phyloP scores from a whole-genome alignment of 2,797 vertebrate species.

The Kryptopterus vitreolus region DNA sequence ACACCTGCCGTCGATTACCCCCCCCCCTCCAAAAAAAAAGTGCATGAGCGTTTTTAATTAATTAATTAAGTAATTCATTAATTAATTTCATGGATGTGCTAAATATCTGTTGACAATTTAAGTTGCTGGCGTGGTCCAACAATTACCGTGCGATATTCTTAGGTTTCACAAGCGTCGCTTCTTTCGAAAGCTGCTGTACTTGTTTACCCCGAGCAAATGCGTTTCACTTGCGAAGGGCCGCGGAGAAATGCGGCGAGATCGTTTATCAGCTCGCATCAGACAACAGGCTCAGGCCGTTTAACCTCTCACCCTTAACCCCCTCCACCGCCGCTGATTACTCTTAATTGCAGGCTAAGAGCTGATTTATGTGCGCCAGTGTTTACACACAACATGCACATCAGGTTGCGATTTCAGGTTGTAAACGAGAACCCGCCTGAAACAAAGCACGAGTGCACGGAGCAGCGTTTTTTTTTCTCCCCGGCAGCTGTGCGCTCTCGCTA shows the following conservation, averaged over 20 bases:
- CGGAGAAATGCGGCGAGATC: conserved; percentile 9
- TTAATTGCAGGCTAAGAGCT: conserved; percentile 37
- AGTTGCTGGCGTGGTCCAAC: background rate
- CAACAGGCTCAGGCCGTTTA: conserved; percentile 41
- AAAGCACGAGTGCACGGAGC: conserved; percentile 8
- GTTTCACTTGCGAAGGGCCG: background rate
- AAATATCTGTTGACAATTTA: background rate
- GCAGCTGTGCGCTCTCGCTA: conserved; percentile 41
- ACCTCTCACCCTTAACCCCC: conserved; percentile 43
- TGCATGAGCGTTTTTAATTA: conserved; percentile 26
- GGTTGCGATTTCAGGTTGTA: conserved; percentile 42
- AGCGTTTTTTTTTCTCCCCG: conserved; percentile 32
- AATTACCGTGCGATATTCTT: background rate
- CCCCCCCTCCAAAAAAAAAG: no score
- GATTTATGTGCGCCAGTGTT: conserved; percentile 38
- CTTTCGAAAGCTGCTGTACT: background rate
- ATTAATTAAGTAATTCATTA: no score
- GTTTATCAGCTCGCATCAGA: conserved; percentile 25
- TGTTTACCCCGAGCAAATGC: conserved; percentile 7
- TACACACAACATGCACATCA: conserved; percentile 36
- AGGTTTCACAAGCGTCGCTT: background rate
- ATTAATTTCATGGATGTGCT: background rate
- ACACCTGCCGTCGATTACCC: conserved; percentile 7
- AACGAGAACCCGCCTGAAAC: conserved; percentile 25
- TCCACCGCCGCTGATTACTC: conserved; percentile 48